phyloP scores from a whole-genome alignment of 2,797 vertebrate species.

The Hydrophis major region DNA sequence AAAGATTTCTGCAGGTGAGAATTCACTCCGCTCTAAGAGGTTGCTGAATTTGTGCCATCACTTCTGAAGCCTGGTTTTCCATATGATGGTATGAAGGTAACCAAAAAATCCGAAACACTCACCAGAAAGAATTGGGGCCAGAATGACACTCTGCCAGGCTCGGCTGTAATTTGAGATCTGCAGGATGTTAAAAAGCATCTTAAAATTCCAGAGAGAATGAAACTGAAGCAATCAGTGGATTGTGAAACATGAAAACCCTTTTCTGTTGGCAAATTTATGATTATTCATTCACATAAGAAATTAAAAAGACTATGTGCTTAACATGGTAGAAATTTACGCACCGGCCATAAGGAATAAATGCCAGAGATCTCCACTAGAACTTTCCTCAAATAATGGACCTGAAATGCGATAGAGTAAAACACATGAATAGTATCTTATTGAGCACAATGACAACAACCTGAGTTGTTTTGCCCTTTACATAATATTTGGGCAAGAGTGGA shows the following conservation, averaged over 20 bases:
- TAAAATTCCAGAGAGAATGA: not conserved
- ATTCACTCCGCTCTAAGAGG: not conserved
- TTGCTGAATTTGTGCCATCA: not conserved
- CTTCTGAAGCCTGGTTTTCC: not conserved
- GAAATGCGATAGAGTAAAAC: constrained; percentile 12
- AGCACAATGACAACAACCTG: not conserved
- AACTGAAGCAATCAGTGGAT: not conserved
- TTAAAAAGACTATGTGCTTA: not conserved
- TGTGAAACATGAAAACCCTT: not conserved
- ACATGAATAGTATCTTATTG: not conserved
- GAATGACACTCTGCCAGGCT: constrained; percentile 84
- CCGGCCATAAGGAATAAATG: constrained; percentile 88
- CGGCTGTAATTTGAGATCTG: constrained; percentile 73
- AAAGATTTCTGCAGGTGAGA: not conserved
- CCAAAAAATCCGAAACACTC: not conserved
- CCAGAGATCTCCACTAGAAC: constrained; percentile 81
- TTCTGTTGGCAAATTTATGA: not conserved
- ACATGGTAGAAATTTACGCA: constrained; percentile 60
- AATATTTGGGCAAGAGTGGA: not conserved
- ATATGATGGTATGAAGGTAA: not conserved
- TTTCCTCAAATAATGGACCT: constrained; percentile 86
- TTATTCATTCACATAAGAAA: not conserved
- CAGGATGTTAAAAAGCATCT: not conserved
- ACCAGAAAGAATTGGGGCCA: constrained; percentile 90
- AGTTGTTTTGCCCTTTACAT: no score